phyloP scores from a whole-genome alignment of 1,140 invertebrate species.

The Bicyclus anynana region DNA sequence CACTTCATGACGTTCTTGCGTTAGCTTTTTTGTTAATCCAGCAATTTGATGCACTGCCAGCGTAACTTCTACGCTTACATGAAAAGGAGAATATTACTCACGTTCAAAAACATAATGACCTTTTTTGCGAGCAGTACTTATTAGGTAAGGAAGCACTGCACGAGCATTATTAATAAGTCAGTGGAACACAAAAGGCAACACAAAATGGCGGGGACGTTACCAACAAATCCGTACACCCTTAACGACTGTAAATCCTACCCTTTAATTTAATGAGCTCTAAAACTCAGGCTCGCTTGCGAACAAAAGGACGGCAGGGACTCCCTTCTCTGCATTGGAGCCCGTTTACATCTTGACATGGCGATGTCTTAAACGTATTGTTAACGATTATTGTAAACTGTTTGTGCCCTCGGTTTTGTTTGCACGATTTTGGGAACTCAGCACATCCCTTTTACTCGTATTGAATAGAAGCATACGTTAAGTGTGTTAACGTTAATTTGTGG shows the following conservation, averaged over 20 bases:
- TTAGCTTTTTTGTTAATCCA: too few species aligned
- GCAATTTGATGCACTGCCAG: too few species aligned
- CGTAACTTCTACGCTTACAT: too few species aligned
- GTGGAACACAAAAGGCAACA: conserved; percentile 30
- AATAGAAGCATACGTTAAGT: too few species aligned
- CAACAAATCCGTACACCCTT: conserved; percentile 40
- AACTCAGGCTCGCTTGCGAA: conserved; percentile 54
- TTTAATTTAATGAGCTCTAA: conserved; percentile 70
- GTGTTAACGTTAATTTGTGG: too few species aligned
- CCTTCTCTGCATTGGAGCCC: conserved; percentile 42
- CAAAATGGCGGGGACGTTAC: conserved; percentile 30
- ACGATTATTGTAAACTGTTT: neutral
- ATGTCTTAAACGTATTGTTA: conserved; percentile 10
- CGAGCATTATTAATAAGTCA: conserved; percentile 34
- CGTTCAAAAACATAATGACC: too few species aligned
- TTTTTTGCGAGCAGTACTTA: too few species aligned
- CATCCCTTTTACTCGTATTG: too few species aligned
- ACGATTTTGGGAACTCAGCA: too few species aligned
- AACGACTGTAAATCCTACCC: conserved; percentile 56
- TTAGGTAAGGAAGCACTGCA: conserved; percentile 21
- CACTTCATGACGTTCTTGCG: too few species aligned
- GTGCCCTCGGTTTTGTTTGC: neutral
- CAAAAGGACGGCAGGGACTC: conserved; percentile 50
- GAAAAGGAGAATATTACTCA: too few species aligned
- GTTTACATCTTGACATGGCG: conserved; percentile 8